Evolutionary conservation across 2,888 invertebrate species (phyloP).

Genomic region (Schizaphis graminum): DNA sequence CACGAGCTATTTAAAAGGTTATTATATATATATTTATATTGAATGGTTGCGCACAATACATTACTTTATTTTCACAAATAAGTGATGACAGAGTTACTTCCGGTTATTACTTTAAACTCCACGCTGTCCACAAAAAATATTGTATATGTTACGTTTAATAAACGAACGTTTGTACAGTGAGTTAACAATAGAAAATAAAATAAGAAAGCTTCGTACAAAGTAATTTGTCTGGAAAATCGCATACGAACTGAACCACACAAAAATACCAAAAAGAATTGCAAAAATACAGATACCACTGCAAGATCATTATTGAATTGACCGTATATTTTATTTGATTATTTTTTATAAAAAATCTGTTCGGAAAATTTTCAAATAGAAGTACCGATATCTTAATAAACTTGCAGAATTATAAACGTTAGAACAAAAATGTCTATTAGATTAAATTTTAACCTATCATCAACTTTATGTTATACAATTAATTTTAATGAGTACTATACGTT

Average conservation of each 20-base stretch:
- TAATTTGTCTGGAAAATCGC: background rate
- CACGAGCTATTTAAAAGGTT: background rate
- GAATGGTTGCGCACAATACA: background rate
- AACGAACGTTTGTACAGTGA: background rate
- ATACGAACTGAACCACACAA: background rate
- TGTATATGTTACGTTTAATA: background rate
- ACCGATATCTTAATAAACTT: background rate
- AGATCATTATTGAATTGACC: background rate
- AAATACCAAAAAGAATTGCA: background rate
- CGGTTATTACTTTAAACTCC: background rate
- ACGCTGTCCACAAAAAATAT: background rate
- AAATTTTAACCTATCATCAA: background rate
- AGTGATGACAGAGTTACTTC: constrained; percentile 5
- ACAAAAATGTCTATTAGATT: background rate
- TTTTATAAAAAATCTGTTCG: background rate
- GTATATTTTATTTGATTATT: background rate
- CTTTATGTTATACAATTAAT: background rate
- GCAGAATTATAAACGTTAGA: background rate
- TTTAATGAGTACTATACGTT: background rate
- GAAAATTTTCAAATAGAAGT: background rate
- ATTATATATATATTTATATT: too few species aligned
- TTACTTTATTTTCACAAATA: background rate
- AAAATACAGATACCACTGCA: background rate
- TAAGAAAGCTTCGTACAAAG: background rate
- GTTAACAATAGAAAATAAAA: constrained; percentile 17